Base-by-base conservation (phyloP, 2,113 vertebrate genomes). In the Cephalopterus ornatus region DNA sequence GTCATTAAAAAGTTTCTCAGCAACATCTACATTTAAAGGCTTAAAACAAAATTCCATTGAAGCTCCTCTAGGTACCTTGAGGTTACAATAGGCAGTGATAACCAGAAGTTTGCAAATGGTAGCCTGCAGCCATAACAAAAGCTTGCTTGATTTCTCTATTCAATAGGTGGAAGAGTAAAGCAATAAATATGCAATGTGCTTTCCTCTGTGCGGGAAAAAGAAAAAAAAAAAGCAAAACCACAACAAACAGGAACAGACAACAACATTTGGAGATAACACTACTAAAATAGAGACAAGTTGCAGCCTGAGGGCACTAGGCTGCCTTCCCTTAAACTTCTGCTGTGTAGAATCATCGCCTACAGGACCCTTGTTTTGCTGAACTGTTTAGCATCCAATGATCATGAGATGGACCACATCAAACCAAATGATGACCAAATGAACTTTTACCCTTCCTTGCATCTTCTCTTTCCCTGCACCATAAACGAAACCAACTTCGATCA, bases 61-160 rank as follows among this genome's bases (percentile, higher is more conserved):
- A 95, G 91, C 52, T 94, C 72, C 68, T 75, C 21, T 22, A 46
- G 65, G 79, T 85, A 89, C 56, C 92, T 66, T 22, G 88, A 96
- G 79, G 96, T 96, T 96, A 91, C 85, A 84, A 44, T 15, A 50
- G 67, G 4, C 91, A 89, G 52, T 92, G 73, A 92, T 70, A 91
- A 94, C 76, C 83, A 85, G 49, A 73, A 91, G 76, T 79, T 87
- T 93, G 92, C 79, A 96, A 96, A 95, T 95, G 90, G 96, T 95
- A 89, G 95, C 95, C 96, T 93, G 83, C 83, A 96, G 96, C 92
- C 93, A 96, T 91, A 96, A 97, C 92, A 96, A 93, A 93, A 95
- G 75, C 56, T 87, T 77, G 35, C 88, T 86, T 96, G 91, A 94
- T 94, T 96, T 91, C 70, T 93, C 28, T 87, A 32, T 94, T 91